These are phyloP conservation scores for Mystacides longicornis DNA, from an alignment of 2,888 invertebrate genomes.

Conservation along the genomic window DNA sequence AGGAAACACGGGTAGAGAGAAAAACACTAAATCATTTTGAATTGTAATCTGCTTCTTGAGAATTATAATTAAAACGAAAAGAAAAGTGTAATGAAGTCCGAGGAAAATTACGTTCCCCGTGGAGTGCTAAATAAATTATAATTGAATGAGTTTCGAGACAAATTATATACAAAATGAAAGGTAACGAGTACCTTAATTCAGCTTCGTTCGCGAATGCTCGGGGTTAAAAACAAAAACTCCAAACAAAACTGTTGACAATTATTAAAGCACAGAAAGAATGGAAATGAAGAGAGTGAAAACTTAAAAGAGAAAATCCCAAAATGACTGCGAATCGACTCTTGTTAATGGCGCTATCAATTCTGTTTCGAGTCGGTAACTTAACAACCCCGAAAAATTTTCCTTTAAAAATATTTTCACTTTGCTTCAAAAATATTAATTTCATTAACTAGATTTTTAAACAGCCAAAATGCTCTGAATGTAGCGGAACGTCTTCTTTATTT, in stretches of 20 bases:
- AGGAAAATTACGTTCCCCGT: neutral
- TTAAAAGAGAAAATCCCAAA: neutral
- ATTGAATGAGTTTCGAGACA: neutral
- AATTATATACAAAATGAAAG: neutral
- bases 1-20: neutral
- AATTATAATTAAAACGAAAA: neutral
- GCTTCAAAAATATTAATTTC: too few relatives aligned
- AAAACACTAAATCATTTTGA: constrained; percentile 1
- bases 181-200: constrained; percentile 1
- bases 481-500: too few relatives aligned
- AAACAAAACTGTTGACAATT: neutral
- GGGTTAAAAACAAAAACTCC: neutral
- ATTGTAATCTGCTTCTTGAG: constrained; percentile 1
- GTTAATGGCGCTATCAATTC: neutral
- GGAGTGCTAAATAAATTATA: neutral
- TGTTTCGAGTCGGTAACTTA: neutral
- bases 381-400: neutral
- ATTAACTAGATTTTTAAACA: too few relatives aligned
- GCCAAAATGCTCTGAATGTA: too few relatives aligned
- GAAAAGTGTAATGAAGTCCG: neutral
- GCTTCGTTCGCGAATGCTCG: neutral
- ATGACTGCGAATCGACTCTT: neutral
- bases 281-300: neutral
- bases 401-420: neutral
- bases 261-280: neutral